phyloP scores from a whole-genome alignment of 1,140 invertebrate genomes.

The Hestina assimilis region DNA sequence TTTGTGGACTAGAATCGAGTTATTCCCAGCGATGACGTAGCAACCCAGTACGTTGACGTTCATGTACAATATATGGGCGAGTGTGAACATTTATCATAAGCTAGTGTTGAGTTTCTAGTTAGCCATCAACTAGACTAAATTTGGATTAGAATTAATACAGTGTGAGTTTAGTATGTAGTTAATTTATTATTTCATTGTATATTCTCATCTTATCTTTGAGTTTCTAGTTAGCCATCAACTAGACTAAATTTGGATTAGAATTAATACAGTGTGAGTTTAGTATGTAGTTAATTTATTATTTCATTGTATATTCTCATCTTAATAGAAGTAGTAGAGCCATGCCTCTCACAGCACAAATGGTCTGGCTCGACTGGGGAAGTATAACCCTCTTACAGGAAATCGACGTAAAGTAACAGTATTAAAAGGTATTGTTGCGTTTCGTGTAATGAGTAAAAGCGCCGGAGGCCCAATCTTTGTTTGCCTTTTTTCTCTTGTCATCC shows the following conservation, averaged over 20 bases:
- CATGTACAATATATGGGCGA: constrained; percentile 14
- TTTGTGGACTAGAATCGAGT: constrained; percentile 25
- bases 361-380: too few relatives aligned
- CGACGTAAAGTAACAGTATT: too few relatives aligned
- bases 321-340: too few relatives aligned
- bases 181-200: too few relatives aligned
- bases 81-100: constrained; percentile 26
- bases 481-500: too few relatives aligned
- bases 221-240: neutral
- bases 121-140: neutral
- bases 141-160: neutral
- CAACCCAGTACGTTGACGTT: constrained; percentile 15
- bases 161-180: neutral
- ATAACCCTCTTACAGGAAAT: too few relatives aligned
- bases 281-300: neutral
- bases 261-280: neutral
- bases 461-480: too few relatives aligned
- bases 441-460: too few relatives aligned
- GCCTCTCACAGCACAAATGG: too few relatives aligned
- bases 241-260: neutral
- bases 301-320: too few relatives aligned
- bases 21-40: constrained; percentile 20
- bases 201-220: too few relatives aligned
- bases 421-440: too few relatives aligned
- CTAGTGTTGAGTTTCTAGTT: constrained; percentile 10